Conservation (phyloP, 2,888 invertebrate genomes). For the Lampropteryx suffumata region DNA sequence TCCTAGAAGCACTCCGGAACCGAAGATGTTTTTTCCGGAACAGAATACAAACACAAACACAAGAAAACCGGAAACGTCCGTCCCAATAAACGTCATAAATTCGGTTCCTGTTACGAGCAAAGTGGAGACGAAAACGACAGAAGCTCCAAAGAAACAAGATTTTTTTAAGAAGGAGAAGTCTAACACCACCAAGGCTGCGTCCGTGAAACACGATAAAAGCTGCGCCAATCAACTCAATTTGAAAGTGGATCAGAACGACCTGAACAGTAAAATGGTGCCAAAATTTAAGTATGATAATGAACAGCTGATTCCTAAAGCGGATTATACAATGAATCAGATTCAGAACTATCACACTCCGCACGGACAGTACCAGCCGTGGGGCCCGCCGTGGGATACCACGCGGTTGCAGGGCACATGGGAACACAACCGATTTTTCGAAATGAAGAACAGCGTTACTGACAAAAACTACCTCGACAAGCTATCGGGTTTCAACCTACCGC, state of each 20-base stretch:
- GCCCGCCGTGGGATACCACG: slow-evolving; percentile 84
- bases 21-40: slow-evolving; percentile 78
- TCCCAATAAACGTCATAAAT: slow-evolving; percentile 76
- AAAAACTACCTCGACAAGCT: slow-evolving; percentile 84
- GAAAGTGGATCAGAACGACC: slow-evolving; percentile 74
- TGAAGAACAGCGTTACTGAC: slow-evolving; percentile 75
- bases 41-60: slow-evolving; percentile 54
- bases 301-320: slow-evolving; percentile 79
- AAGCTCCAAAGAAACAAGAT: slow-evolving; percentile 77
- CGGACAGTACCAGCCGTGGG: slow-evolving; percentile 81
- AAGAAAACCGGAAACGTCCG: slow-evolving; percentile 72
- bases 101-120: slow-evolving; percentile 64
- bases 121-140: slow-evolving; percentile 63
- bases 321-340: slow-evolving; percentile 85
- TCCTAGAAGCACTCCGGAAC: slow-evolving; percentile 70
- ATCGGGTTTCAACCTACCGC: slow-evolving; percentile 82
- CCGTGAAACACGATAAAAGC: slow-evolving; percentile 73
- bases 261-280: slow-evolving; percentile 79
- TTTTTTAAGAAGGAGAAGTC: slow-evolving; percentile 80
- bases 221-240: slow-evolving; percentile 62
- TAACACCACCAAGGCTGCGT: slow-evolving; percentile 59
- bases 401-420: slow-evolving; percentile 80
- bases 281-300: slow-evolving; percentile 81
- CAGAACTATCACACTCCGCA: slow-evolving; percentile 86
- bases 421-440: slow-evolving; percentile 73